phyloP scores from a whole-genome alignment of 2,113 vertebrate species.

The Gulo gulo region DNA sequence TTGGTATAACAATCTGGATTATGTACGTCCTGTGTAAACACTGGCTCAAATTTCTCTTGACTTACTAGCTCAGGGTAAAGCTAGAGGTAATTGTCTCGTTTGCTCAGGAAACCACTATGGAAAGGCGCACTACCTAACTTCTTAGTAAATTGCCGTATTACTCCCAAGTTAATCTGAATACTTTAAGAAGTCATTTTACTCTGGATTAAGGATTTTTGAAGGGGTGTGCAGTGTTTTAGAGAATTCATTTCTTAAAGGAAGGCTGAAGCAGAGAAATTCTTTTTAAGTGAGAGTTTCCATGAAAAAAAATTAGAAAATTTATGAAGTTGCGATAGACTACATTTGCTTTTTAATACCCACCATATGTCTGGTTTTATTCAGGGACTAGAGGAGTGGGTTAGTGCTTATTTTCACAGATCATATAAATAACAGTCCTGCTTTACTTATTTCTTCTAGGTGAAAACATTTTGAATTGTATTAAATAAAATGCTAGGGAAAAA shows the following conservation, averaged over 20 bases:
- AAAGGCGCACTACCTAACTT: not conserved
- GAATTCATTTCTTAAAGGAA: conserved; percentile 39
- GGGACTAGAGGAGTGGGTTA: conserved; percentile 51
- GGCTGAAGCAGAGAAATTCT: not conserved
- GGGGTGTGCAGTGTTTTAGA: not conserved
- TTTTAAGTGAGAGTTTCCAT: conserved; percentile 36
- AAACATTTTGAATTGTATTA: conserved; percentile 54
- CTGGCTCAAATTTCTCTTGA: conserved; percentile 19
- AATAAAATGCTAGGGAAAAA: conserved; percentile 38
- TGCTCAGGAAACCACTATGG: conserved; percentile 28
- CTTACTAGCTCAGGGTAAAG: not conserved
- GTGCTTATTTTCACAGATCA: conserved; percentile 66
- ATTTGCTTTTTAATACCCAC: conserved; percentile 67
- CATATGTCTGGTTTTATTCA: conserved; percentile 71
- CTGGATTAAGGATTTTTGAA: conserved; percentile 13
- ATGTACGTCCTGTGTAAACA: not conserved
- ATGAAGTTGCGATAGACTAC: conserved; percentile 45
- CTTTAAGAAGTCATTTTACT: not conserved
- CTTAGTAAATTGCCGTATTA: not conserved
- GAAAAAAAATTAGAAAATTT: conserved; percentile 39
- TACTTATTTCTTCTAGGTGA: conserved; percentile 60
- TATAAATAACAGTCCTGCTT: conserved; percentile 64
- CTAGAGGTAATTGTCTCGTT: not conserved
- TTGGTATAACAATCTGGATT: not conserved
- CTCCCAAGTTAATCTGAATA: not conserved